Base-by-base conservation (phyloP, 2,797 vertebrate species). In the Anas bahamensis region DNA sequence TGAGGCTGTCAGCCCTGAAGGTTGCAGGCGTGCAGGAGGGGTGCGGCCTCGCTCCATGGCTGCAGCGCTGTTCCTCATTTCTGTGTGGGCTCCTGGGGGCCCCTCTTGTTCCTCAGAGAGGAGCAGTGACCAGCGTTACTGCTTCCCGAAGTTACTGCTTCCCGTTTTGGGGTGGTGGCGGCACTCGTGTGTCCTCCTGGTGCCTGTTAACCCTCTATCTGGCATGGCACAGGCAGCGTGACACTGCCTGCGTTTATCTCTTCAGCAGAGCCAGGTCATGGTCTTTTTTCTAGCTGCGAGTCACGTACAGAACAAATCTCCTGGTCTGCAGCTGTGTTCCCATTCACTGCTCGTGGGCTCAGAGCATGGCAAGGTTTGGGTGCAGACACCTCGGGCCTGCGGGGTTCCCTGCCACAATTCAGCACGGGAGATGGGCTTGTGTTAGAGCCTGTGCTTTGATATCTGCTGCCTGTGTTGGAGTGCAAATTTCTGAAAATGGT, bases 21-120 rank as follows among this genome's bases (percentile, higher is more conserved):
- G 92, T 44, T 39, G 0, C 24, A 35, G 59, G 19, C 1, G 0
- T 28, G 28, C 2, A 4, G 44, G 33, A 37, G 26, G 33, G 48
- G 13, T 57, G 39, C 64, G 44, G 44, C 64, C 48, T 84, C 53
- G 2, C n/a, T 81, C 37, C 16, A 28, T 89, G 64, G 22, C 31
- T 3, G 0, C 18, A 71, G 31, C 79, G 46, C 23, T 1, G 0
- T 86, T 73, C 35, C 29, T 76, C 17, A 7, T 87, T 56, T 42
- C 61, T 28, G 9, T 15, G 8, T 64, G 14, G 63, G 18, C 31
- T 0, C 0, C 23, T 21, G 7, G 5, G 9, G 31, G 10, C 1
- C 26, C 22, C 13, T 13, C 21, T 2, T 8, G 1, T 52, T 79
- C 26, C 73, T 28, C 1, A 0, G 37, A 11, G 1, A 3, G 15